Base-by-base conservation (phyloP, 2,797 vertebrate genomes). In the Pempheris klunzingeri region DNA sequence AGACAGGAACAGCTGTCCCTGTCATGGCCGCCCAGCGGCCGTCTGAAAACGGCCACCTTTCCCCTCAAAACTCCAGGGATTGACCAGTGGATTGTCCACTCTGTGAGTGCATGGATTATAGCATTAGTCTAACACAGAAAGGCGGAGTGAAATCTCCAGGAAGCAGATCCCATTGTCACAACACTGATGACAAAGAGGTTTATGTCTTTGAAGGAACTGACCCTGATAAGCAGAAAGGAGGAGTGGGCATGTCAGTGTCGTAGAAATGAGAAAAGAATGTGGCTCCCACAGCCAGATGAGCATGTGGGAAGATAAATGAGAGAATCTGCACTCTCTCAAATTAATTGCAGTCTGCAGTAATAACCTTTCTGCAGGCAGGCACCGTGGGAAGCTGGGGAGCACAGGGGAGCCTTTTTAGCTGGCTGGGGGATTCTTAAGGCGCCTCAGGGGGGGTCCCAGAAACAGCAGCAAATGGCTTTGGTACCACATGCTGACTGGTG, bases 331-430 rank as follows among this genome's bases (percentile, higher is more conserved):
- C 70, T 88, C 84, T 88, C 91, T 89, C 88, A 93, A 93, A 92
- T 92, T 84, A 89, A 94, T 92, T 88, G 85, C 81, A 89, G 85
- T 88, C 72, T 87, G 82, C 81, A 65, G 73, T 87, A 92, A 92
- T 93, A 90, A 90, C 82, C 75, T 89, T 86, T 87, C 74, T 86
- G 70, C 78, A 88, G 81, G 50, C 75, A 72, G 80, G 32, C 72
- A 78, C 34, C 34, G 57, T 69, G 77, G 74, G 81, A 80, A 71
- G 66, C 36, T 43, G 36, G 69, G 63, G 62, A 90, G 81, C 24
- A 70, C 70, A 62, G 47, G 71, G 85, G 73, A 77, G 52, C 79
- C 76, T 88, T 86, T 87, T 86, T 74, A 85, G 66, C 60, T 58
- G 62, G 74, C 79, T 80, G 50, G 69, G 78, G 80, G 82, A 87